These are phyloP conservation scores for Setophaga coronata DNA, from an alignment of 2,113 vertebrate genomes.

Conservation along the genomic window DNA sequence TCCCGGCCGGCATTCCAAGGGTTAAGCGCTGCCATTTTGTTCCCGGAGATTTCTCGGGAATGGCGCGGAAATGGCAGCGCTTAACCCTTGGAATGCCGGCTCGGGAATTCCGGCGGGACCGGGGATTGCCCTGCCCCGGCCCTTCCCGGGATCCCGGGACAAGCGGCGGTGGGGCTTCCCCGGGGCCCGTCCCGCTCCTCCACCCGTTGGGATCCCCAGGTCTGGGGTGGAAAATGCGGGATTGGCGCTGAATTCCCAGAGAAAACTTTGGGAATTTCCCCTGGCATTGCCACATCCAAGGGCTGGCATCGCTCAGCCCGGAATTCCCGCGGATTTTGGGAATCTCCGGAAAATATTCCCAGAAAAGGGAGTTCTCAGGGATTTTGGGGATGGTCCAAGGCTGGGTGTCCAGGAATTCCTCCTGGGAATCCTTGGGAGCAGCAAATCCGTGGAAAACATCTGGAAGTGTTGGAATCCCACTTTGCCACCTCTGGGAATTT, in stretches of 20 bases:
- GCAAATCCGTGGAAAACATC: neutral
- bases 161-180: neutral
- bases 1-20: neutral
- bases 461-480: neutral
- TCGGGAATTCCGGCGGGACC: neutral
- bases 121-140: neutral
- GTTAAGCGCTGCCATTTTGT: neutral
- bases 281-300: neutral
- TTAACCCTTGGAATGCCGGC: neutral
- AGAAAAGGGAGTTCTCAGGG: neutral
- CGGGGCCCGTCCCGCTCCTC: neutral
- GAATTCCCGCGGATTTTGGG: neutral
- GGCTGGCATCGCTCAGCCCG: accelerated
- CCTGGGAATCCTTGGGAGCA: neutral
- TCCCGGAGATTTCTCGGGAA: neutral
- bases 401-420: too few relatives aligned
- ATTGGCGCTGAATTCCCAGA: neutral
- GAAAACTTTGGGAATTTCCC: neutral
- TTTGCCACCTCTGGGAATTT: neutral
- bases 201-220: neutral
- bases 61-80: neutral
- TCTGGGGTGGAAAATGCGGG: accelerated
- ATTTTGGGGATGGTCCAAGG: neutral
- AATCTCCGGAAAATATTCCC: neutral
- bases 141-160: neutral